Evolutionary conservation across 2,113 vertebrate species (phyloP).

Genomic region (Dicentrarchus labrax): DNA sequence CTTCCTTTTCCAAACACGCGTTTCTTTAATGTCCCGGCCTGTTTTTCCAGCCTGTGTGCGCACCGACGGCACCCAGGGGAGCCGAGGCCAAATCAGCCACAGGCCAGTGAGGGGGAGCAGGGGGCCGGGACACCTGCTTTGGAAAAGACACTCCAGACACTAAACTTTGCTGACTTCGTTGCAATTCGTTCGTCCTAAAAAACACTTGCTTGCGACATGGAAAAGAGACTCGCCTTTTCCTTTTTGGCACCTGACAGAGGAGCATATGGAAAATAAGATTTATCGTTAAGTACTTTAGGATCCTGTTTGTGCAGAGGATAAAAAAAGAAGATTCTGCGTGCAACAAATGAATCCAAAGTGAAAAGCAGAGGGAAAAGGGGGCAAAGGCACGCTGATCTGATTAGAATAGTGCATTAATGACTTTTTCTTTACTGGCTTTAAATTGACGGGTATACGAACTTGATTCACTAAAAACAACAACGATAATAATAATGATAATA

Average conservation of each 20-base stretch:
- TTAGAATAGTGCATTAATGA: neutral
- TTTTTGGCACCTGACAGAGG: constrained; percentile 70
- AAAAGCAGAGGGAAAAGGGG: constrained; percentile 1
- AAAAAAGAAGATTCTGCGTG: constrained; percentile 47
- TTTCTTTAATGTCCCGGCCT: constrained; percentile 93
- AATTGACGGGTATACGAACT: neutral
- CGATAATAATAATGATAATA: neutral
- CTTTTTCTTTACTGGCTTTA: neutral
- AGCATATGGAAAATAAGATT: constrained; percentile 76
- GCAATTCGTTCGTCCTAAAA: constrained; percentile 71
- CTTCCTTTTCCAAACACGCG: constrained; percentile 96
- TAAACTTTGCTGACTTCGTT: constrained; percentile 80
- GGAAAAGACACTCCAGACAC: constrained; percentile 80
- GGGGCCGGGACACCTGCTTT: constrained; percentile 86
- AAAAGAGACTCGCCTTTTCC: constrained; percentile 81
- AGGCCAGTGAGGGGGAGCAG: constrained; percentile 63
- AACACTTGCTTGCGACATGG: constrained; percentile 77
- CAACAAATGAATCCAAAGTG: constrained; percentile 42
- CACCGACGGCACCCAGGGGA: constrained; percentile 87
- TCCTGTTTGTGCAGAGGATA: constrained; percentile 72
- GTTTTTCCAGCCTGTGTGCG: constrained; percentile 93
- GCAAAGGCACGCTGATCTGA: constrained; percentile 4
- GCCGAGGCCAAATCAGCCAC: constrained; percentile 76
- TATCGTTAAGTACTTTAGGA: constrained; percentile 70
- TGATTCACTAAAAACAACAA: neutral